These are phyloP conservation scores for Strix uralensis DNA, from an alignment of 2,113 vertebrate genomes.

Conservation along the genomic window DNA sequence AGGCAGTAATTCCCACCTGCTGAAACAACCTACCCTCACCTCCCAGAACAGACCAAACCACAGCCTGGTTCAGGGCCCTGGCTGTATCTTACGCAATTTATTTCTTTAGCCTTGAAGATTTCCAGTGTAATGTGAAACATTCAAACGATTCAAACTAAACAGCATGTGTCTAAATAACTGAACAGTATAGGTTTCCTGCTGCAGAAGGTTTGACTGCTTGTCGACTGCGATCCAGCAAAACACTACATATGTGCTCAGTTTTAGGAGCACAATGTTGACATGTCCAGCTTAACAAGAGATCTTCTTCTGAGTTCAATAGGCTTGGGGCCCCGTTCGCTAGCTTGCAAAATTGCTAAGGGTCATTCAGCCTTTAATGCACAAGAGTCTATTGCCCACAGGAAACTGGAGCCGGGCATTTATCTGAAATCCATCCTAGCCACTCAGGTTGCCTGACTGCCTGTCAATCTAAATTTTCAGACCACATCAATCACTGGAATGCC, in stretches of 20 bases:
- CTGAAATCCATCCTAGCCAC: constrained; percentile 9
- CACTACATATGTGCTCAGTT: not conserved
- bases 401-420: not conserved
- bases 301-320: not conserved
- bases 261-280: not conserved
- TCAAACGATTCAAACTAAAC: not conserved
- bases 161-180: not conserved
- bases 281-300: not conserved
- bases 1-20: not conserved
- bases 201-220: not conserved
- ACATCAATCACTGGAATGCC: not conserved
- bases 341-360: not conserved
- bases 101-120: not conserved
- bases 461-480: not conserved
- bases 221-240: fast-evolving
- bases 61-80: not conserved
- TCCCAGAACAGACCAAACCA: not conserved
- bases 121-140: not conserved
- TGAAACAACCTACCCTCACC: not conserved
- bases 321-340: not conserved
- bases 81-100: not conserved
- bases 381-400: not conserved
- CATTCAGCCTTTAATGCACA: not conserved
- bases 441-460: not conserved
- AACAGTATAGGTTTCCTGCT: not conserved